Evolutionary conservation across 2,113 vertebrate genomes (phyloP), one percentile per base, ranked within the genome.

Genomic region (Jacana jacana): DNA sequence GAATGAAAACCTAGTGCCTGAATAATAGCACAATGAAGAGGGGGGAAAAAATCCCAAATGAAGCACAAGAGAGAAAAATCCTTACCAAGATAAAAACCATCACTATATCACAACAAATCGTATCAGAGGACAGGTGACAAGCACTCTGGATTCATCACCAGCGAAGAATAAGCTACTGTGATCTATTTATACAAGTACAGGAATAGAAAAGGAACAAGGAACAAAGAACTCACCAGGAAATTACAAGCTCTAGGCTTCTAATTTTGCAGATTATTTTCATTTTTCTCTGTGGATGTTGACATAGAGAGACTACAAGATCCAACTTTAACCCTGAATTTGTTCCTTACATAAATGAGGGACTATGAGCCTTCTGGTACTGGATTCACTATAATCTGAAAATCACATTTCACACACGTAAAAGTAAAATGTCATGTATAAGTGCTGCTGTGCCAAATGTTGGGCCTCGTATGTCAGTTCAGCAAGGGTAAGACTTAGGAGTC

Each of bases 231-330:
- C 52, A 64, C 7, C 0, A n/a, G 65, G 19, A 95, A 92, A 93
- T 91, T 81, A 87, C 77, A 92, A 91, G 24, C 5, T 95, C 70
- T 65, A 42, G 52, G 42, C 33, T 92, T 91, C 89, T 89, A 60
- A 84, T 92, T 95, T 93, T 64, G 60, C 64, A 76, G 72, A 84
- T 91, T 88, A 81, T 72, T 82, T 57, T 27, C 40, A 91, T 80
- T 85, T 85, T 92, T 87, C 65, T 76, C 70, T 87, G 68, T n/a
- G 88, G 72, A 71, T 84, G 30, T 49, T 81, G 80, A 51, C 73
- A 81, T 11, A 82, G 49, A 89, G 31, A 86, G 12, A 33, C 18
- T 84, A 84, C 58, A 92, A 71, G 31, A 92, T 52, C 30, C 44
- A 89, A 52, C 73, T 68, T 81, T 68, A 95, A 81, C 35, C 46